A percentile compares a stretch with the other conserved stretches of the same genome.
Evolutionary conservation across 2,888 invertebrate species (phyloP).

Genomic region (Dendrolimus houi): DNA sequence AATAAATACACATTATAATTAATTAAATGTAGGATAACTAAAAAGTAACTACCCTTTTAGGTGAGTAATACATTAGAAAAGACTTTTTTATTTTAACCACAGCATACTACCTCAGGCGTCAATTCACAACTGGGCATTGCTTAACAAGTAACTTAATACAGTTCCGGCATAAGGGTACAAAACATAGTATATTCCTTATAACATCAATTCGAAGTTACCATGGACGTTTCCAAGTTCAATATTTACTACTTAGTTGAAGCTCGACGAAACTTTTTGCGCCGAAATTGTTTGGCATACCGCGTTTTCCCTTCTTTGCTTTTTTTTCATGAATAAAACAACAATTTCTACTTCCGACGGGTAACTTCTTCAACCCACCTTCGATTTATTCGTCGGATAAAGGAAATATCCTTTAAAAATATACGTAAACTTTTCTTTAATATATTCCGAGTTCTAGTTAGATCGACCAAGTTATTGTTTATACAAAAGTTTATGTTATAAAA

Average conservation of each 20-base stretch:
- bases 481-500: too few species aligned
- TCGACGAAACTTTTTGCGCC: conserved; percentile 27
- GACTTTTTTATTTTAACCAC: too few species aligned
- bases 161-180: too few species aligned
- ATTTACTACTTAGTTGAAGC: conserved; percentile 13
- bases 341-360: conserved; percentile 63
- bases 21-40: too few species aligned
- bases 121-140: too few species aligned
- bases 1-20: too few species aligned
- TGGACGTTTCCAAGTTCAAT: conserved; percentile 22
- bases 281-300: conserved; percentile 44
- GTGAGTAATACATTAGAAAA: too few species aligned
- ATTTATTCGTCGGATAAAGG: conserved; percentile 71
- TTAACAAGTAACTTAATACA: too few species aligned
- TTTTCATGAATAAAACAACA: conserved; percentile 76
- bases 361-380: conserved; percentile 72
- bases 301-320: conserved; percentile 54
- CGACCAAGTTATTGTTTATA: conserved; percentile 1
- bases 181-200: too few species aligned
- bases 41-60: too few species aligned
- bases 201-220: neutral
- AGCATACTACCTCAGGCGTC: too few species aligned
- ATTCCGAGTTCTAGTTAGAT: conserved; percentile 67
- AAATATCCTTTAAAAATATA: conserved; percentile 72
- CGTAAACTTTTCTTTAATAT: conserved; percentile 70